Evolutionary conservation across 2,888 invertebrate genomes (phyloP).

Genomic region (Herminia tarsipennalis): DNA sequence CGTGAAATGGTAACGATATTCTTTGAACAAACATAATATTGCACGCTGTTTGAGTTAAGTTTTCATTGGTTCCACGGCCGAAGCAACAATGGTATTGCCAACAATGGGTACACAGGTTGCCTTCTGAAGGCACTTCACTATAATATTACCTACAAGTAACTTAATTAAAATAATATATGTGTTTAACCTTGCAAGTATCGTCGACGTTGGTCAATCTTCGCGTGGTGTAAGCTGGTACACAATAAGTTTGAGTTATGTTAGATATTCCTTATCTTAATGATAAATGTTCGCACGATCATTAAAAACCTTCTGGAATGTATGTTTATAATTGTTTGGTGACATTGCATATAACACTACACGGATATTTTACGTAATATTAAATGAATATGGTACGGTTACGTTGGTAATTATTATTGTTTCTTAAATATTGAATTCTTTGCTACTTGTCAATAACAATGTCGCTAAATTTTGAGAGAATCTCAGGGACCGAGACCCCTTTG

Average conservation of each 20-base stretch:
- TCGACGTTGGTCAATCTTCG: constrained; percentile 34
- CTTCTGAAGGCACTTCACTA: constrained; percentile 19
- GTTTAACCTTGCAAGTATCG: constrained; percentile 31
- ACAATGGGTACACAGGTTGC: constrained; percentile 4
- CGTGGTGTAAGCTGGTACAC: constrained; percentile 37
- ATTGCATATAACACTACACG: constrained; percentile 19
- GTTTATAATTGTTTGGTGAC: constrained; percentile 31
- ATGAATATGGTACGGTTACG: too few relatives aligned
- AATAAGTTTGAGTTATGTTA: constrained; percentile 27
- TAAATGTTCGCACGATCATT: constrained; percentile 39
- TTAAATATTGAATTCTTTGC: too few relatives aligned
- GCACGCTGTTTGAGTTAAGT: constrained; percentile 20
- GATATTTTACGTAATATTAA: constrained; percentile 19
- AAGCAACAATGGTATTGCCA: constrained; percentile 21
- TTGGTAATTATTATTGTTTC: too few relatives aligned
- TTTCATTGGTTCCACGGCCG: constrained; percentile 35
- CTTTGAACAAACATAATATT: constrained; percentile 19
- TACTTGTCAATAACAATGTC: too few relatives aligned
- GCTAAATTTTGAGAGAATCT: too few relatives aligned
- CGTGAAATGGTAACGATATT: too few relatives aligned
- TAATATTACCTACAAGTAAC: constrained; percentile 8
- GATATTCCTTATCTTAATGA: constrained; percentile 25
- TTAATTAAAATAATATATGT: constrained; percentile 36
- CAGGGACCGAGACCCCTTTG: too few relatives aligned
- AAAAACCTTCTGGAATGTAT: constrained; percentile 20